Conservation (phyloP, 1,140 invertebrate genomes). For the Drosophila pachea region DNA sequence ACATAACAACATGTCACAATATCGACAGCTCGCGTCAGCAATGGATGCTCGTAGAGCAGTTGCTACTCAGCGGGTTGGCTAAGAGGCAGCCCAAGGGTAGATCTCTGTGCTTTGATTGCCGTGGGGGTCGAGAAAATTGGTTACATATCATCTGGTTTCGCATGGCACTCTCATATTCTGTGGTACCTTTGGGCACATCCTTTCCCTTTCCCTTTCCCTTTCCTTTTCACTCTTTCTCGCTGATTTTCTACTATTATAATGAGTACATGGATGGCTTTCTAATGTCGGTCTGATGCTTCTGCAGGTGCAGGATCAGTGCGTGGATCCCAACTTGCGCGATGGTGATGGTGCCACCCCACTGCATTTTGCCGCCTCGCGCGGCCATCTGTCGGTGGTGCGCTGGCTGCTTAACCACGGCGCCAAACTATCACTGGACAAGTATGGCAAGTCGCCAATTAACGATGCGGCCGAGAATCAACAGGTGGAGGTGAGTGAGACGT, state of each 20-base stretch:
- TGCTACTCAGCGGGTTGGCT: neutral
- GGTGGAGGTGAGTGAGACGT: conserved; percentile 84
- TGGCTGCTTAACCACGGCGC: conserved; percentile 91
- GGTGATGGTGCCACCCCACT: conserved; percentile 89
- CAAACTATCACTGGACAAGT: conserved; percentile 88
- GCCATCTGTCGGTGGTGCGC: conserved; percentile 88
- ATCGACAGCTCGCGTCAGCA: conserved; percentile 10
- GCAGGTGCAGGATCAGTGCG: conserved; percentile 88
- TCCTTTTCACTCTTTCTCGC: neutral
- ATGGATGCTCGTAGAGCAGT: conserved; percentile 29
- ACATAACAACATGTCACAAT: conserved; percentile 12
- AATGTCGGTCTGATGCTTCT: neutral
- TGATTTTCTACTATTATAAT: too few species aligned
- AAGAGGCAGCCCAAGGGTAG: too few species aligned
- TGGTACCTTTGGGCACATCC: neutral
- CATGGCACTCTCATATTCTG: too few species aligned
- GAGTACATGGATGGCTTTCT: too few species aligned
- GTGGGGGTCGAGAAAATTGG: neutral
- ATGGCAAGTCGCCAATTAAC: conserved; percentile 92
- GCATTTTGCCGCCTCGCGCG: conserved; percentile 90
- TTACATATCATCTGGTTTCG: too few species aligned
- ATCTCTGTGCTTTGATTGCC: too few species aligned
- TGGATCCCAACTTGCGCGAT: conserved; percentile 90
- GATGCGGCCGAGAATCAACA: conserved; percentile 94
- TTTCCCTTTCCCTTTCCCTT: neutral